These are phyloP conservation scores for Trachymyrmex cornetzi DNA, from an alignment of 1,140 invertebrate species.

Conservation along the genomic window DNA sequence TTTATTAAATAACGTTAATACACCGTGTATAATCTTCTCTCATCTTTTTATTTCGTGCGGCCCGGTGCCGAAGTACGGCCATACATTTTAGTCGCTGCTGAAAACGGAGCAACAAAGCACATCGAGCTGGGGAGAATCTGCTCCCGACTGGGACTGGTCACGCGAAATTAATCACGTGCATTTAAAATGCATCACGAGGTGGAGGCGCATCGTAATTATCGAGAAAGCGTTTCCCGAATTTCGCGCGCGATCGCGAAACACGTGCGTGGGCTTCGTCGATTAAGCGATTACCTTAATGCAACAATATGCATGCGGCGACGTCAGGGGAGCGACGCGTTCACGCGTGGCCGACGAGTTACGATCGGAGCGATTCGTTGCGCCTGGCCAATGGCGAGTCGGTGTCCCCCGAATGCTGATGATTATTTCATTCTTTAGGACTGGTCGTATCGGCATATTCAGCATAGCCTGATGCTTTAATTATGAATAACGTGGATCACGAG, in stretches of 20 bases:
- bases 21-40: not conserved
- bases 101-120: slow-evolving; percentile 55
- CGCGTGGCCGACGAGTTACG: slow-evolving; percentile 49
- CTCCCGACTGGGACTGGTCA: slow-evolving; percentile 18
- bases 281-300: slow-evolving; percentile 63
- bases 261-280: slow-evolving; percentile 45
- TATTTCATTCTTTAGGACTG: slow-evolving; percentile 37
- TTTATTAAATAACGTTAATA: slow-evolving; percentile 44
- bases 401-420: slow-evolving; percentile 33
- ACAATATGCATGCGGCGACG: slow-evolving; percentile 52
- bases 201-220: slow-evolving; percentile 54
- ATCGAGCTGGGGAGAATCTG: not conserved
- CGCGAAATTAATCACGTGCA: slow-evolving; percentile 47
- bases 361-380: not conserved
- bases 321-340: slow-evolving; percentile 18
- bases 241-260: slow-evolving; percentile 36
- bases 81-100: slow-evolving; percentile 23
- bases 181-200: slow-evolving; percentile 54
- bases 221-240: slow-evolving; percentile 62
- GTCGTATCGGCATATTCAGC: not conserved
- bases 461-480: slow-evolving; percentile 43
- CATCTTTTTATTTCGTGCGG: not conserved
- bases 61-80: not conserved
- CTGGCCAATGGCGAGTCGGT: slow-evolving; percentile 16
- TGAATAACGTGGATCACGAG: slow-evolving; percentile 31